These are phyloP conservation scores for Peromyscus maniculatus DNA, from an alignment of 2,113 vertebrate genomes.

Conservation along the genomic window DNA sequence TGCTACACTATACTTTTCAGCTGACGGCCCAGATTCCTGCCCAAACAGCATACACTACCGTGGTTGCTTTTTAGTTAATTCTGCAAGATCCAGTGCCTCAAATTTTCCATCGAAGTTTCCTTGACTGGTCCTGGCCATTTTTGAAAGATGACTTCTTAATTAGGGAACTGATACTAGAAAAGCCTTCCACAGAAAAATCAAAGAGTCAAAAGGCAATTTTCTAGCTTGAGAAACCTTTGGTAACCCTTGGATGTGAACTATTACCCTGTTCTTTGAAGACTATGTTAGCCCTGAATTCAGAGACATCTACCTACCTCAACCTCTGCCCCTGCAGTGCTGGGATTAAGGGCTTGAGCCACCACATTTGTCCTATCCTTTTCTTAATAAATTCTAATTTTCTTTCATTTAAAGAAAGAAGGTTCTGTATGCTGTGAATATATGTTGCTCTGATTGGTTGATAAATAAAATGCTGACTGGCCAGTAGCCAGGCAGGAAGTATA, in stretches of 20 bases:
- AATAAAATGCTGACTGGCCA: too few species aligned
- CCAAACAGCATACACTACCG: conserved; percentile 92
- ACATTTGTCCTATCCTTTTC: background rate
- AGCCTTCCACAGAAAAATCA: background rate
- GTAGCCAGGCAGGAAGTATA: too few species aligned
- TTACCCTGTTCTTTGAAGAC: background rate
- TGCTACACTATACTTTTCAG: conserved; percentile 91
- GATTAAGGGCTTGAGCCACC: background rate
- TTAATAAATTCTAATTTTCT: background rate
- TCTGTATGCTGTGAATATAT: too few species aligned
- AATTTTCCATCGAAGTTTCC: conserved; percentile 84
- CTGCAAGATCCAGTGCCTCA: conserved; percentile 89
- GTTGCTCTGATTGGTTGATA: too few species aligned
- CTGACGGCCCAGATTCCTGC: conserved; percentile 89
- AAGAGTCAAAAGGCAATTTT: background rate
- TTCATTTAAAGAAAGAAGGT: background rate
- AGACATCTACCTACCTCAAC: too few species aligned
- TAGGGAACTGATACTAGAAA: conserved; percentile 11
- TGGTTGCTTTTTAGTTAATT: conserved; percentile 90
- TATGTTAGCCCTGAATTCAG: background rate
- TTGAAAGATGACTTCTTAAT: background rate
- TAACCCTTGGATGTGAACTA: background rate
- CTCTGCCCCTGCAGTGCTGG: background rate
- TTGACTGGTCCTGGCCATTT: conserved; percentile 16
- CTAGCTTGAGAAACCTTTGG: background rate